Percentiles rank a stretch among this genome's conserved stretches.
Evolutionary conservation across 2,888 invertebrate genomes (phyloP).

Genomic region (Polydrusus cervinus): DNA sequence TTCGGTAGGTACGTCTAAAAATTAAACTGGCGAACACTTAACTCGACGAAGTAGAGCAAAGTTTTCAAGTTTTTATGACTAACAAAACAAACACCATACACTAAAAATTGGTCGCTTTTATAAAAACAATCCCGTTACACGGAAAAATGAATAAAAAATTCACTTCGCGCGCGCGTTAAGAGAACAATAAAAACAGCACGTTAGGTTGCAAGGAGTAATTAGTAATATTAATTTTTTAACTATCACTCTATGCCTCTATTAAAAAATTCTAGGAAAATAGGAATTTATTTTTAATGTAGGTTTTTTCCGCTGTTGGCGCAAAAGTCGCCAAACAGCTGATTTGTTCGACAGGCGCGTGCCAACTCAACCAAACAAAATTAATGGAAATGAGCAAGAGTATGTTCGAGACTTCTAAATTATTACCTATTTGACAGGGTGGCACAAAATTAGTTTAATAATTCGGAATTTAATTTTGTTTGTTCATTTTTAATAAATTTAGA

Average conservation of each 20-base stretch:
- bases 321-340: slow-evolving; percentile 40
- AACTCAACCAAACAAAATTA: slow-evolving; percentile 4
- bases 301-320: slow-evolving; percentile 39
- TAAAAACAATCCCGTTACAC: slow-evolving; percentile 28
- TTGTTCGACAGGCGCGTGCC: slow-evolving; percentile 9
- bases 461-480: background rate
- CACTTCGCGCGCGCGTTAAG: slow-evolving; percentile 17
- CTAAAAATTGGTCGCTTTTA: slow-evolving; percentile 27
- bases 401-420: background rate
- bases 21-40: slow-evolving; percentile 3
- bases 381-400: background rate
- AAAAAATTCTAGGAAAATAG: slow-evolving; percentile 47
- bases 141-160: slow-evolving; percentile 19
- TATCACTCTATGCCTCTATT: slow-evolving; percentile 24
- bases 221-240: slow-evolving; percentile 40
- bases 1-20: background rate
- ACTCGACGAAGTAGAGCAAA: background rate
- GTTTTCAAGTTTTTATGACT: slow-evolving; percentile 12
- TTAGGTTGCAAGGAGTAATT: slow-evolving; percentile 13
- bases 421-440: background rate
- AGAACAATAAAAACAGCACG: slow-evolving; percentile 11
- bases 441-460: background rate
- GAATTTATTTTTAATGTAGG: slow-evolving; percentile 38
- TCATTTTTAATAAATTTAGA: background rate
- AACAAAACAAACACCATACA: slow-evolving; percentile 38